phyloP scores from a whole-genome alignment of 2,888 invertebrate species.

The Escarpia spicata region DNA sequence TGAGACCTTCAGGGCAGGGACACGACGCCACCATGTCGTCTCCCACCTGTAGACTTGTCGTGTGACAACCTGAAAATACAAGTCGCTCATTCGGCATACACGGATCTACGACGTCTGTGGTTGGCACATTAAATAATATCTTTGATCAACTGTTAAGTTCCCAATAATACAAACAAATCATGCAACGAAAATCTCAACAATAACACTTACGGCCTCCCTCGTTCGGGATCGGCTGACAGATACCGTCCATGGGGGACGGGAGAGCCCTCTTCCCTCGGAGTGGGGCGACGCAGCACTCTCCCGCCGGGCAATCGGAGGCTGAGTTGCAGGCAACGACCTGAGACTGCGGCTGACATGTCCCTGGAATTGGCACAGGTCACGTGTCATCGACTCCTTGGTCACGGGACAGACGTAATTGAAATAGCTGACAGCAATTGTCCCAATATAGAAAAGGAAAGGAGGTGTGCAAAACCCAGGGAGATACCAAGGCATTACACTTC shows the following conservation, averaged over 20 bases:
- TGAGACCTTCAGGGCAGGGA: not conserved
- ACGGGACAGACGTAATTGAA: not conserved
- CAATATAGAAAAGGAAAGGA: too few species aligned
- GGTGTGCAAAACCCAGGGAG: too few species aligned
- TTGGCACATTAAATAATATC: too few species aligned
- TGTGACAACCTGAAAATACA: not conserved
- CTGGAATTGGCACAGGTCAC: not conserved
- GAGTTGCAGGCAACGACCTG: not conserved
- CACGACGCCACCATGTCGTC: not conserved
- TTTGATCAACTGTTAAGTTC: too few species aligned
- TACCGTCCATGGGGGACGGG: not conserved
- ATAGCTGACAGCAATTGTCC: too few species aligned
- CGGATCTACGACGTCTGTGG: not conserved
- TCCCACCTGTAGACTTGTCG: not conserved
- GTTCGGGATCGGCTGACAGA: not conserved
- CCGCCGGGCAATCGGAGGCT: constrained; percentile 1
- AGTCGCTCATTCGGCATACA: not conserved
- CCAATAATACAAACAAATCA: too few species aligned
- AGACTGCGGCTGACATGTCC: not conserved
- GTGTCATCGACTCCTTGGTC: not conserved
- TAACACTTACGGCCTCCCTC: not conserved
- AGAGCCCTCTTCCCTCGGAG: constrained; percentile 3
- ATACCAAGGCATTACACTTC: too few species aligned
- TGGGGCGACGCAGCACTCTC: constrained; percentile 16
- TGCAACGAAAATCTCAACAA: too few species aligned